These are phyloP conservation scores for Xenops minutus DNA, from an alignment of 2,797 vertebrate species.

Conservation along the genomic window DNA sequence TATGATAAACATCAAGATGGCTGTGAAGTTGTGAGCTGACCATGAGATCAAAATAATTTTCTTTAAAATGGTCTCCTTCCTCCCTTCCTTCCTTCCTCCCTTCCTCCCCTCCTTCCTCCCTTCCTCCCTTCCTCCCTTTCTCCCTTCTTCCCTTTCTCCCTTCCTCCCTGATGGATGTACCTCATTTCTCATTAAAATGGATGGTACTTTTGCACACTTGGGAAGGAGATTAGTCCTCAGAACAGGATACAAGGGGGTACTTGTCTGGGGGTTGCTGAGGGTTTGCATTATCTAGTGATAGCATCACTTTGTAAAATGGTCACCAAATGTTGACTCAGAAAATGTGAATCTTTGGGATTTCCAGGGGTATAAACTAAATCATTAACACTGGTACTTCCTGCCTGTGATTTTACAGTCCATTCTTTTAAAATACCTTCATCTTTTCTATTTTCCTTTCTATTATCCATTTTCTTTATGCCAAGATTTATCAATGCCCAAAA, in stretches of 20 bases:
- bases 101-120: too few relatives aligned
- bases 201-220: background rate
- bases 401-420: background rate
- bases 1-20: background rate
- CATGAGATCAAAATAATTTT: background rate
- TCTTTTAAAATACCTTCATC: background rate
- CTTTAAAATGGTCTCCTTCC: too few relatives aligned
- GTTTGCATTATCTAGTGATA: background rate
- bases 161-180: too few relatives aligned
- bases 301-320: background rate
- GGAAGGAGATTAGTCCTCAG: background rate
- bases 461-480: background rate
- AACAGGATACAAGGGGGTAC: rapidly evolving
- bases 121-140: too few relatives aligned
- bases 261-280: background rate
- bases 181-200: background rate
- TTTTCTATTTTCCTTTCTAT: background rate
- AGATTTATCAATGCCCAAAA: background rate
- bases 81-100: too few relatives aligned
- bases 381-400: background rate
- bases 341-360: background rate
- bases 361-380: background rate
- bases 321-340: background rate
- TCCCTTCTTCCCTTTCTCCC: too few relatives aligned
- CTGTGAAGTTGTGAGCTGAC: background rate